Base-by-base conservation (phyloP, 2,888 invertebrate genomes). In the Carabus problematicus region DNA sequence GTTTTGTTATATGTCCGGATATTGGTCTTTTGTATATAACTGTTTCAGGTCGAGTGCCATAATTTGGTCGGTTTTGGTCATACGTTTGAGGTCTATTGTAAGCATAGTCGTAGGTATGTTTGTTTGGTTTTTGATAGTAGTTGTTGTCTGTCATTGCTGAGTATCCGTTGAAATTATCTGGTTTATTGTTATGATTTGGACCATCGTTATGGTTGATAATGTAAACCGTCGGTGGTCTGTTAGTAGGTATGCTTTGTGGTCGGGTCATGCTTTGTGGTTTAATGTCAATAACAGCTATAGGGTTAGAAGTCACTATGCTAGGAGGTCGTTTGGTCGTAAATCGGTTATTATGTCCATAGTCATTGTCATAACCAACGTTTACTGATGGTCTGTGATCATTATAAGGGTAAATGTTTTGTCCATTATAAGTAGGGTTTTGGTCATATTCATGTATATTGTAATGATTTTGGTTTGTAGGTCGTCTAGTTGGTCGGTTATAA, bases 1-100 rank as follows among this genome's bases (percentile, higher is more conserved):
- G 43, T 69, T 69, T 69, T 9, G 45, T 62, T 40, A 69, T 29
- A 16, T 69, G 61, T 69, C 62, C 69, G 16, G 61, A 54, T 16
- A 68, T 29, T 52, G 68, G 68, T 61, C 68, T 41, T 61, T 68
- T 68, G 40, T 66, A 47, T n/a, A 59, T 40, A 39, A 59, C 18
- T 43, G 66, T 66, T n/a, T 66, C 49, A 16, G 58, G 59, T 58
- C 59, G 47, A 9, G 66, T 39, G 18, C 19, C 19, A 52, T 52
- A 12, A 18, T 16, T 16, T 18, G 52, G 52, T 52, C 52, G 16
- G 16, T 52, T 16, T 56, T 40, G 56, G 19, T 56, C 56, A 39
- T 56, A 56, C 1, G 11, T 56, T 56, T 18, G 11, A n/a, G 18
- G 56, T 9, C 9, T 11, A 18, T 54, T 16, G 60, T 16, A 19